A percentile compares a stretch with the other conserved stretches of the same genome.
Evolutionary conservation across 2,888 invertebrate genomes (phyloP).

Genomic region (Entomobrya proxima): DNA sequence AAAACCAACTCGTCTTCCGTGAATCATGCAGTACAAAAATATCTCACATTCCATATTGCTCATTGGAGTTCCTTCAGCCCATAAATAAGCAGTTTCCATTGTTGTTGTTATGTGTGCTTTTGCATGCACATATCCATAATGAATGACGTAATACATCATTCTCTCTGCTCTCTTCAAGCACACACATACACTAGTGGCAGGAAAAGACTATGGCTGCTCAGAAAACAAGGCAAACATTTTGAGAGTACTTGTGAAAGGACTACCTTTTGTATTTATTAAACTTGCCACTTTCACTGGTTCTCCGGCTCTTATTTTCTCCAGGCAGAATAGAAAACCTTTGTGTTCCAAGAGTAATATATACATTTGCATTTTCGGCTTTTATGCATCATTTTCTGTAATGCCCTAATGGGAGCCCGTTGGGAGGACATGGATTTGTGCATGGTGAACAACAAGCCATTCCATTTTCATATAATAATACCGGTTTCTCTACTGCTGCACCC

Average conservation of each 20-base stretch:
- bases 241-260: constrained; percentile 30
- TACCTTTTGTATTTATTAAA: constrained; percentile 39
- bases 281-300: constrained; percentile 10
- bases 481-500: background rate
- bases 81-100: constrained; percentile 42
- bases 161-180: background rate
- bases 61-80: background rate
- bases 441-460: background rate
- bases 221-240: constrained; percentile 18
- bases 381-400: constrained; percentile 9
- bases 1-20: background rate
- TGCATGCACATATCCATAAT: constrained; percentile 55
- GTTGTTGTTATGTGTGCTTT: constrained; percentile 37
- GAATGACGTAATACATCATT: constrained; percentile 60
- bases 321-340: background rate
- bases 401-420: constrained; percentile 29
- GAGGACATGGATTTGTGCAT: constrained; percentile 43
- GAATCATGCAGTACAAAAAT: background rate
- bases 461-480: background rate
- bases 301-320: constrained; percentile 23
- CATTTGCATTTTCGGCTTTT: constrained; percentile 47
- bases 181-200: background rate
- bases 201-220: background rate
- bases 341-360: background rate
- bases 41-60: constrained; percentile 25